phyloP scores from a whole-genome alignment of 2,797 vertebrate genomes.

The Valencia hispanica region DNA sequence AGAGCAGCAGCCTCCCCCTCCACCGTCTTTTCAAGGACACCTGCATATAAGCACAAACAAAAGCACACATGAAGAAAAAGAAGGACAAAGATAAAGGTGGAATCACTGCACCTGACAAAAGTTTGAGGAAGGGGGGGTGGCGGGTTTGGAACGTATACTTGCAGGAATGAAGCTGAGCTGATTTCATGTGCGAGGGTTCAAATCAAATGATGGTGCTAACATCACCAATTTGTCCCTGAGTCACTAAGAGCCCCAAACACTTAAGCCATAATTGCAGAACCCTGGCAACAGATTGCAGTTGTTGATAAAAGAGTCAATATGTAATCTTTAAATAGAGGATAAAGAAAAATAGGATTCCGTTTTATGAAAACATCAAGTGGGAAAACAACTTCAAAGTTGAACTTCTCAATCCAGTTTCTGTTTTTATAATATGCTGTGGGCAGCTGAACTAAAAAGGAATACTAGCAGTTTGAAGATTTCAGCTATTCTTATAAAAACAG shows the following conservation, averaged over 20 bases:
- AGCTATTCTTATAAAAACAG: background rate
- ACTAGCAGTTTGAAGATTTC: background rate
- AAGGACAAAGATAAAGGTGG: background rate
- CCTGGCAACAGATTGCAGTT: background rate
- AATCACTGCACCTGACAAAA: background rate
- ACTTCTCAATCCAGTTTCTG: background rate
- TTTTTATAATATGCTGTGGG: background rate
- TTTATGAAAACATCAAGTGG: background rate
- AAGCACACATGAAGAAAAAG: constrained; percentile 24
- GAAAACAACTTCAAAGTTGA: background rate
- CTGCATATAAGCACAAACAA: constrained; percentile 61
- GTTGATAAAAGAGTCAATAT: background rate
- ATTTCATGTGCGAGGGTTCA: constrained; percentile 2
- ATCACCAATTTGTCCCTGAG: background rate
- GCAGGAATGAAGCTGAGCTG: background rate
- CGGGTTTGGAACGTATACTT: background rate
- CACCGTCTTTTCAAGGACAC: constrained; percentile 79
- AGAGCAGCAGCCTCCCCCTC: constrained; percentile 80
- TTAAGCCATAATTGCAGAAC: background rate
- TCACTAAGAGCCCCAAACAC: background rate
- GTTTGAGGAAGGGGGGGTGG: background rate
- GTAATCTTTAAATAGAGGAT: background rate
- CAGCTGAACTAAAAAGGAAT: background rate
- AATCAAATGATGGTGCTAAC: background rate
- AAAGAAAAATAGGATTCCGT: background rate